Percentiles rank a stretch among this genome's conserved stretches.
Evolutionary conservation across 1,140 invertebrate species (phyloP).

Genomic region (Heliconius hermathena): DNA sequence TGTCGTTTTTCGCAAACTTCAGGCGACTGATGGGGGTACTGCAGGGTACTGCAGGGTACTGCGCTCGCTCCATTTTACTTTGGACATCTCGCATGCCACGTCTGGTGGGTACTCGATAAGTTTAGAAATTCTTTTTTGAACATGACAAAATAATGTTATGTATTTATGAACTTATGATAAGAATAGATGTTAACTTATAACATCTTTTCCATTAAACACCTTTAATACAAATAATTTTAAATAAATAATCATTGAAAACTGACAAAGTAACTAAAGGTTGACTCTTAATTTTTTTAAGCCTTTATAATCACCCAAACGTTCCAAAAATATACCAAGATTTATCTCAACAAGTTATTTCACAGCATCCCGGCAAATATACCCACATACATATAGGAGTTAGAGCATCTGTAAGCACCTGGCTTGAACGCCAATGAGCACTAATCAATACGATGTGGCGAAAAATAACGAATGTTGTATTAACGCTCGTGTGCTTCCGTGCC

Average conservation of each 20-base stretch:
- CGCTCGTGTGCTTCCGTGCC: slow-evolving; percentile 64
- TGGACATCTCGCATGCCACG: neutral
- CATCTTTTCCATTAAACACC: too few relatives aligned
- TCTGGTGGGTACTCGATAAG: neutral
- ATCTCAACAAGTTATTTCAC: slow-evolving; percentile 10
- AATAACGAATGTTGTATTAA: slow-evolving; percentile 75
- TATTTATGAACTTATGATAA: neutral
- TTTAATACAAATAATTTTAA: too few relatives aligned
- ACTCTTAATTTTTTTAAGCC: too few relatives aligned
- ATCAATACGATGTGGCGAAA: slow-evolving; percentile 78
- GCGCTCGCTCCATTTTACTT: slow-evolving; percentile 12
- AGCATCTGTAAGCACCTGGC: slow-evolving; percentile 33
- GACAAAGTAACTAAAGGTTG: too few relatives aligned
- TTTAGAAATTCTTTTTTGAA: neutral
- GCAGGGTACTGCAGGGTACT: neutral
- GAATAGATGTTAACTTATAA: too few relatives aligned
- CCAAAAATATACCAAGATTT: neutral
- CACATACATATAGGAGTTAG: slow-evolving; percentile 12
- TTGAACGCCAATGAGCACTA: slow-evolving; percentile 66
- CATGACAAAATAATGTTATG: neutral
- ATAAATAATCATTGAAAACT: too few relatives aligned
- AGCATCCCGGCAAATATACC: neutral
- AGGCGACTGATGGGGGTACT: neutral
- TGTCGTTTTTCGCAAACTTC: slow-evolving; percentile 45
- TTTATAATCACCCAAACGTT: too few relatives aligned